A percentile compares a stretch with the other conserved stretches of the same genome.
These are phyloP conservation scores for Pelodytes ibericus DNA, from an alignment of 2,797 vertebrate genomes.

Conservation along the genomic window DNA sequence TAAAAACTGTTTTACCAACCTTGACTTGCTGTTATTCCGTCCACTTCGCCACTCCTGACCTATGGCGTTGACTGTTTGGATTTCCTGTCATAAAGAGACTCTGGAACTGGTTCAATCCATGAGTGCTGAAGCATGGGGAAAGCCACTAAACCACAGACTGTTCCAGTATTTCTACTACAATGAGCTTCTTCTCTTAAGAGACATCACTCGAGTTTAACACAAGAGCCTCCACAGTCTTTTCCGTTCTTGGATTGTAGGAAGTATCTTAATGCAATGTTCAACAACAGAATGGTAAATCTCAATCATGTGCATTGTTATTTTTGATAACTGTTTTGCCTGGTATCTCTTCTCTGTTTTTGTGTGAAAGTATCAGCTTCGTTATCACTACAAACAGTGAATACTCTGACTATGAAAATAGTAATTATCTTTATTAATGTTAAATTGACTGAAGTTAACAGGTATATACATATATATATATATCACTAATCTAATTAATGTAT, in stretches of 20 bases:
- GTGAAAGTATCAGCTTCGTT: conserved; percentile 36
- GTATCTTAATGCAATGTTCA: background rate
- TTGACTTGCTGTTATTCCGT: no score
- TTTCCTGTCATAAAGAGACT: no score
- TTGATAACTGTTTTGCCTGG: conserved; percentile 50
- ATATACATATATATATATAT: conserved; percentile 43
- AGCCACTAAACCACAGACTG: no score
- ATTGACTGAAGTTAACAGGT: conserved; percentile 37
- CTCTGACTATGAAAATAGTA: conserved; percentile 37
- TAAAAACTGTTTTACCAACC: no score
- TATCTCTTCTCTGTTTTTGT: conserved; percentile 23
- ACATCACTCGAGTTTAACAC: no score
- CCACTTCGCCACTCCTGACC: no score
- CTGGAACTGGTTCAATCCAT: no score
- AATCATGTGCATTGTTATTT: conserved; percentile 47
- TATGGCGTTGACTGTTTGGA: no score
- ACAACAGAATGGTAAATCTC: background rate
- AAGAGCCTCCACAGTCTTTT: background rate
- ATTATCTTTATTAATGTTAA: conserved; percentile 52
- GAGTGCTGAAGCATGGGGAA: no score
- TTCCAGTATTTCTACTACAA: no score
- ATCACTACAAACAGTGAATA: conserved; percentile 35
- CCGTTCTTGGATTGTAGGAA: background rate
- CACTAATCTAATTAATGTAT: conserved; percentile 38
- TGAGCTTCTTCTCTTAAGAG: no score